Evolutionary conservation across 2,113 vertebrate genomes (phyloP), one percentile per base, ranked within the genome.

Genomic region (Cynopterus brachyotis): DNA sequence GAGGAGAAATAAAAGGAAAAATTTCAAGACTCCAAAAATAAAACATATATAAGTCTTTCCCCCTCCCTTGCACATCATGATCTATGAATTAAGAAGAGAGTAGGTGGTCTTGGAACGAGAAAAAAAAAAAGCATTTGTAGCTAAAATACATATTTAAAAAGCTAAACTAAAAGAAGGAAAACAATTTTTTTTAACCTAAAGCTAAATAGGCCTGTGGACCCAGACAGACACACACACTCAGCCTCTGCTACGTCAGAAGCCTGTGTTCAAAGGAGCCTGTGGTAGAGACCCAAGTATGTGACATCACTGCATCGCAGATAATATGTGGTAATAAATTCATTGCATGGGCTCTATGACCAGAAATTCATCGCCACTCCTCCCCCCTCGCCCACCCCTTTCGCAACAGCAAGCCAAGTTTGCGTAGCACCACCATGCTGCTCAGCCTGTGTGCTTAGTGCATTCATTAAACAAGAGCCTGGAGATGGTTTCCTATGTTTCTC

Each of bases 401-500:
- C 66, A 40, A 59, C 26, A 76, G 69, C 72, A 57, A 94, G 79
- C 66, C 81, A 32, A 95, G 35, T 69, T 50, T 81, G 66, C 30
- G 53, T 15, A 72, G 75, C 12, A 73, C 40, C 45, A 11, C 81
- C 1, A 57, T 19, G 57, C 66, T 0, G 55, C 50, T 96, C 81
- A 81, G 97, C 66, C 84, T 76, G 88, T 70, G 80, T 59, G 35
- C 67, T 86, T 96, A 96, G 96, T 57, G 96, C 96, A 89, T 94
- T 97, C 97, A 84, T 96, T 96, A 96, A 95, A 94, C 93, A 94
- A 89, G 78, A 91, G 85, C 69, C 91, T 93, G 32, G 92, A 82
- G 90, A 84, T 32, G 91, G 81, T 53, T 70, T 95, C 90, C 96
- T 95, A 96, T 86, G 96, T 96, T 97, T 97, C 96, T 97, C 97